phyloP scores from a whole-genome alignment of 37 sponge, comb jelly and placozoan genomes.

The Diacarnus erythraeanus region DNA sequence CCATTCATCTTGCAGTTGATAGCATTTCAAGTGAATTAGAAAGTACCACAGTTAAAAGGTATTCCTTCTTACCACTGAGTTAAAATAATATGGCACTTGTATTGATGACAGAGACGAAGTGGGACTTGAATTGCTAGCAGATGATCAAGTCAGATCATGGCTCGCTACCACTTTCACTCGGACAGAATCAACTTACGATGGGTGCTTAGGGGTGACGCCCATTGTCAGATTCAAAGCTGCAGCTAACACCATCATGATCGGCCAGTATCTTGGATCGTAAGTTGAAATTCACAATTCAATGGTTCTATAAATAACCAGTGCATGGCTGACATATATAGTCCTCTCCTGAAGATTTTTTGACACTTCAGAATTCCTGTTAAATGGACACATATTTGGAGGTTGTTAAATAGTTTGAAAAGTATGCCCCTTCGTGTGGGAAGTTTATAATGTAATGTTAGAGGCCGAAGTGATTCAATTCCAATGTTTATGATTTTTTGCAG shows the following conservation, averaged over 20 bases:
- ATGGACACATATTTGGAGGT: too few species aligned
- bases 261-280: conserved; percentile 54
- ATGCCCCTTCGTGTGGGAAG: too few species aligned
- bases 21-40: conserved; percentile 9
- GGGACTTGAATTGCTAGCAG: conserved; percentile 10
- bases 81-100: too few species aligned
- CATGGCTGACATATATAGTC: too few species aligned
- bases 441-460: too few species aligned
- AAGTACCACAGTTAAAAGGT: neutral
- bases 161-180: conserved; percentile 67
- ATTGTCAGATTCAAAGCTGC: conserved; percentile 45
- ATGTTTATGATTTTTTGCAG: too few species aligned
- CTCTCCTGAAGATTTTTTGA: too few species aligned
- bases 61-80: neutral
- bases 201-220: neutral
- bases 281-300: too few species aligned
- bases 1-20: conserved; percentile 35
- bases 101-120: conserved; percentile 7
- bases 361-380: too few species aligned
- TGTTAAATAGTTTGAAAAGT: too few species aligned
- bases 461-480: too few species aligned
- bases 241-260: conserved; percentile 49
- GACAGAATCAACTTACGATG: conserved; percentile 10
- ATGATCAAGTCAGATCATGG: conserved; percentile 69
- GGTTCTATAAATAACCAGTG: too few species aligned